These are phyloP conservation scores for Xylota sylvarum DNA, from an alignment of 2,888 invertebrate species.

Conservation along the genomic window DNA sequence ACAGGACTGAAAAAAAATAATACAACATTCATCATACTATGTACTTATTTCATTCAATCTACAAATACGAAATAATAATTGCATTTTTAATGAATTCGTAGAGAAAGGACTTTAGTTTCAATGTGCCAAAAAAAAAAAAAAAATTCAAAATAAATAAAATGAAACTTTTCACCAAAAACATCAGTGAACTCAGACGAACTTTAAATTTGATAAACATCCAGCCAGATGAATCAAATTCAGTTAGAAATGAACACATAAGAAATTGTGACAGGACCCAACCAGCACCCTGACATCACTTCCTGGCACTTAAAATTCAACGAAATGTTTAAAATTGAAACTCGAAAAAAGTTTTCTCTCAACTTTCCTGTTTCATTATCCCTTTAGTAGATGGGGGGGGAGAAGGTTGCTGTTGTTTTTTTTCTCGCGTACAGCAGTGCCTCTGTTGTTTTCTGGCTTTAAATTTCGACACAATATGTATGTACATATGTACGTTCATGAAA, in stretches of 20 bases:
- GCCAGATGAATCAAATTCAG: constrained; percentile 12
- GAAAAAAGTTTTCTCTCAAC: constrained; percentile 14
- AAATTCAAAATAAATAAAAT: not conserved
- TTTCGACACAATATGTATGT: no score
- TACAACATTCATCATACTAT: no score
- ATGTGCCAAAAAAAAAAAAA: no score
- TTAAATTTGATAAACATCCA: constrained; percentile 16
- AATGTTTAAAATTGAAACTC: constrained; percentile 24
- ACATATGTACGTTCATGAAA: constrained; percentile 1
- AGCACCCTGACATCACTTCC: not conserved
- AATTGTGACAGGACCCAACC: constrained; percentile 6
- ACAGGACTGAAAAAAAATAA: no score
- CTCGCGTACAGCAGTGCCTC: not conserved
- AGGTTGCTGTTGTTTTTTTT: not conserved
- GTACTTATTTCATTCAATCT: no score
- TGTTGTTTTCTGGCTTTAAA: not conserved
- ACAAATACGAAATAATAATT: no score
- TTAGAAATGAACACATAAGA: constrained; percentile 6
- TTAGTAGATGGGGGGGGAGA: not conserved
- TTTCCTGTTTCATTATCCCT: constrained; percentile 14
- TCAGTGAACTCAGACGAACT: constrained; percentile 9
- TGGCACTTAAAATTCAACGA: constrained; percentile 24
- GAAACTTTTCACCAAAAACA: not conserved
- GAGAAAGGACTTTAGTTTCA: not conserved
- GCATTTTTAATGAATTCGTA: no score